phyloP scores from a whole-genome alignment of 2,797 vertebrate species.

The Bufotes viridis region DNA sequence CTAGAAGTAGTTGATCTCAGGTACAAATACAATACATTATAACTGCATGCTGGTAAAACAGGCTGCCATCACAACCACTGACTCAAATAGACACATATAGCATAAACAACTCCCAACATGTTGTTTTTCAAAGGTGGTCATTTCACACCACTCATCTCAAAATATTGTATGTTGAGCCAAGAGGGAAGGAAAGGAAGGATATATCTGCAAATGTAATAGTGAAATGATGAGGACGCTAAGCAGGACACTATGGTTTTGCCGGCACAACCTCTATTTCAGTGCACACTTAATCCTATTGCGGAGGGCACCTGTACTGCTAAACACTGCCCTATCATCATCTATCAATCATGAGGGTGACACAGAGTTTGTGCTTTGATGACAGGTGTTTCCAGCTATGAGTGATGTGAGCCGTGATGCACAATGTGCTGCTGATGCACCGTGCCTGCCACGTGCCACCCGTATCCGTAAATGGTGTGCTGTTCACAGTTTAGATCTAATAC shows the following conservation, averaged over 20 bases:
- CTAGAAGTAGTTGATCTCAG: too few relatives aligned
- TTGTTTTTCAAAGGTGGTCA: too few relatives aligned
- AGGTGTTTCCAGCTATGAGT: slow-evolving; percentile 27
- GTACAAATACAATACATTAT: too few relatives aligned
- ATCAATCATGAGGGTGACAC: background rate
- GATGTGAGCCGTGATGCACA: background rate
- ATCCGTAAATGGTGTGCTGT: background rate
- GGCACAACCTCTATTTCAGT: background rate
- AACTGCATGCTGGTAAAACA: too few relatives aligned
- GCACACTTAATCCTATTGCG: background rate
- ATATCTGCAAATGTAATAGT: too few relatives aligned
- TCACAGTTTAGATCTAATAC: background rate
- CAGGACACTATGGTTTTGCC: background rate
- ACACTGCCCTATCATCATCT: slow-evolving; percentile 17
- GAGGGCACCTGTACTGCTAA: background rate
- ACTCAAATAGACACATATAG: too few relatives aligned
- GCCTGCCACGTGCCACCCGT: background rate
- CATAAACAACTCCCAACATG: too few relatives aligned
- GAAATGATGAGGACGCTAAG: background rate
- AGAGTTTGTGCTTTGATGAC: background rate
- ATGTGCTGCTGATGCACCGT: background rate
- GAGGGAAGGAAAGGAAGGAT: too few relatives aligned
- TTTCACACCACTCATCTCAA: too few relatives aligned
- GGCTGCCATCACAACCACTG: too few relatives aligned
- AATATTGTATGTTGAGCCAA: too few relatives aligned